These are phyloP conservation scores for Stictonetta naevosa DNA, from an alignment of 2,113 vertebrate species.

Conservation along the genomic window DNA sequence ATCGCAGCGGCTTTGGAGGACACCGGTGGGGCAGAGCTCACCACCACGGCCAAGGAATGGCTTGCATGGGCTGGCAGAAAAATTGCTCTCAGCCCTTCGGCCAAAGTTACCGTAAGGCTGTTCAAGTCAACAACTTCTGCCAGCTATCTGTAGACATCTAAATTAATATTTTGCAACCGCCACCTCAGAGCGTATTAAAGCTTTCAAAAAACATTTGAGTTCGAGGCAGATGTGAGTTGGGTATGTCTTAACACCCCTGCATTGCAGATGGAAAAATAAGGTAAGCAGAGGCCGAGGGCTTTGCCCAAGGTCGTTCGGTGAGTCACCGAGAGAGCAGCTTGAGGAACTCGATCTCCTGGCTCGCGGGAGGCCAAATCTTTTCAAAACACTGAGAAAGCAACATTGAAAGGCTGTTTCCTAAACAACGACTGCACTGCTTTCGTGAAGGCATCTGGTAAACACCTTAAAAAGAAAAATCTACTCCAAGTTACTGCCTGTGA, in stretches of 20 bases:
- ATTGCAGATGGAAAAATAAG: not conserved
- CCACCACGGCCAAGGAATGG: rapidly evolving
- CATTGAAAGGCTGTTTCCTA: not conserved
- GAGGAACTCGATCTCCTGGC: conserved; percentile 7
- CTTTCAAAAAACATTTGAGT: not conserved
- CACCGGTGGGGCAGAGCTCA: not conserved
- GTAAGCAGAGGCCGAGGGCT: not conserved
- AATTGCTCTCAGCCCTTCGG: not conserved
- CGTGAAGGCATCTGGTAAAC: not conserved
- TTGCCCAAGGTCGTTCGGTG: not conserved
- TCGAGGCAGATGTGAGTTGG: not conserved
- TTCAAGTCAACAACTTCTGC: not conserved
- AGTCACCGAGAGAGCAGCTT: not conserved
- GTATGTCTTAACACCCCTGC: not conserved
- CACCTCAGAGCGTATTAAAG: not conserved
- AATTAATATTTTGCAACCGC: not conserved
- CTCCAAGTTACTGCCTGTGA: not conserved
- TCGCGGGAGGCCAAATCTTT: rapidly evolving
- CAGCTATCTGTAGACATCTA: not conserved
- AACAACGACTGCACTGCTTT: not conserved
- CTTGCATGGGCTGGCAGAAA: not conserved
- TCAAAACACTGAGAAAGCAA: not conserved
- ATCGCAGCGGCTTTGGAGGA: rapidly evolving
- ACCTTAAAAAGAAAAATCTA: not conserved
- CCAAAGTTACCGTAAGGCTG: not conserved